Conservation (phyloP, 2,113 vertebrate genomes). For the Typhlomys cinereus region DNA sequence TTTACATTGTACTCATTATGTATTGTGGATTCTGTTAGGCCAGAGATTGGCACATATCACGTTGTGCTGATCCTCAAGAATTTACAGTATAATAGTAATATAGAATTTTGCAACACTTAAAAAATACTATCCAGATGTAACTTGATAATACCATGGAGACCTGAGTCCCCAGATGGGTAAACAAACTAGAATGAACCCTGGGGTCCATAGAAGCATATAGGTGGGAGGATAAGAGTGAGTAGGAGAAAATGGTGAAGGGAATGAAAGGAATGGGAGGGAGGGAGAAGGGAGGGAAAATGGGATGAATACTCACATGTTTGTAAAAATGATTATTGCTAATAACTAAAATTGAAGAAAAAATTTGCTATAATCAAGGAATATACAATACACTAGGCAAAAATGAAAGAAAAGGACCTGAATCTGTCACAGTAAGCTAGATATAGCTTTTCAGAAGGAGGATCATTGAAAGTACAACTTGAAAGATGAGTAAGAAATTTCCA, state of each 20-base stretch:
- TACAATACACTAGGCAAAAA: background rate
- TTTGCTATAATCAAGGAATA: background rate
- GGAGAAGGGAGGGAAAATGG: too few species aligned
- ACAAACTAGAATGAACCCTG: too few species aligned
- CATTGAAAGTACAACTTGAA: background rate
- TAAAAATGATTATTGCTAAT: constrained; percentile 19
- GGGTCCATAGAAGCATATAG: too few species aligned
- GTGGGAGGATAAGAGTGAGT: too few species aligned
- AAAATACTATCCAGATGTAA: background rate
- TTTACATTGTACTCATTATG: background rate
- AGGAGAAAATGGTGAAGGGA: too few species aligned
- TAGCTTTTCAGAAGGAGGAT: background rate
- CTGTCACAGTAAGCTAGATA: background rate
- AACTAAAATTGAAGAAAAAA: background rate
- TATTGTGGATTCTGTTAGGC: background rate
- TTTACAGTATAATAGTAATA: background rate
- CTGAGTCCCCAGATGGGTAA: too few species aligned
- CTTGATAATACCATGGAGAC: too few species aligned
- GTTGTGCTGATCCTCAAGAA: background rate
- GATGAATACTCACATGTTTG: too few species aligned
- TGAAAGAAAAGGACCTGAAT: background rate
- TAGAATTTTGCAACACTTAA: background rate
- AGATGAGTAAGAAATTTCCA: constrained; percentile 55
- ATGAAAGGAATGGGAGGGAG: too few species aligned
- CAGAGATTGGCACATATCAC: background rate